These are phyloP conservation scores for Corythornis cristatus DNA, from an alignment of 2,113 vertebrate genomes.

Conservation along the genomic window DNA sequence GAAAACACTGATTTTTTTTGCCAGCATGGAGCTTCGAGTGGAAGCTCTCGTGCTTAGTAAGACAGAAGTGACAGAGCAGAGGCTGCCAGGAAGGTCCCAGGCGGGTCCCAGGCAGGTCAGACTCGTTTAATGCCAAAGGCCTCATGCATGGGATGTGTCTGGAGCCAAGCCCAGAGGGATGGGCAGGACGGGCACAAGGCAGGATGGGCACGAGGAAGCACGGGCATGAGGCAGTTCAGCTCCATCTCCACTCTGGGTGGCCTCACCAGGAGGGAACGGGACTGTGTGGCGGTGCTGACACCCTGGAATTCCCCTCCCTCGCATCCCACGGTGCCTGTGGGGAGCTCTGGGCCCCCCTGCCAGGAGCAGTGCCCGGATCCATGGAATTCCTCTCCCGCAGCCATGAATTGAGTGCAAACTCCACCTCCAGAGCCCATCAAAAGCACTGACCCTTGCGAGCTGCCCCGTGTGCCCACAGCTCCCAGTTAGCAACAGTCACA, in stretches of 20 bases:
- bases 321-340: accelerated
- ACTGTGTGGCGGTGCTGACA: accelerated
- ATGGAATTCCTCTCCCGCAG: neutral
- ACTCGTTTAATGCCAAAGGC: accelerated
- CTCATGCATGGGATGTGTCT: accelerated
- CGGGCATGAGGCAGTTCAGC: neutral
- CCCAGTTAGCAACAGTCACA: neutral
- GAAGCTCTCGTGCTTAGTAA: neutral
- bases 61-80: neutral
- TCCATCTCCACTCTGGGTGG: neutral
- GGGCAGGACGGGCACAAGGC: neutral
- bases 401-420: neutral
- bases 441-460: neutral
- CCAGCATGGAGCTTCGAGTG: neutral
- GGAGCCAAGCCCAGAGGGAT: accelerated
- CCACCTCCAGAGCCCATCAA: neutral
- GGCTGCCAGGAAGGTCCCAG: neutral
- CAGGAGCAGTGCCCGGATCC: neutral
- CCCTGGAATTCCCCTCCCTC: neutral
- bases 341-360: neutral
- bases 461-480: neutral
- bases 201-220: too few relatives aligned
- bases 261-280: neutral
- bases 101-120: neutral
- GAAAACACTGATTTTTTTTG: constrained; percentile 15